Evolutionary conservation across 1,140 invertebrate genomes (phyloP).

Genomic region (Leguminivora glycinivorella): DNA sequence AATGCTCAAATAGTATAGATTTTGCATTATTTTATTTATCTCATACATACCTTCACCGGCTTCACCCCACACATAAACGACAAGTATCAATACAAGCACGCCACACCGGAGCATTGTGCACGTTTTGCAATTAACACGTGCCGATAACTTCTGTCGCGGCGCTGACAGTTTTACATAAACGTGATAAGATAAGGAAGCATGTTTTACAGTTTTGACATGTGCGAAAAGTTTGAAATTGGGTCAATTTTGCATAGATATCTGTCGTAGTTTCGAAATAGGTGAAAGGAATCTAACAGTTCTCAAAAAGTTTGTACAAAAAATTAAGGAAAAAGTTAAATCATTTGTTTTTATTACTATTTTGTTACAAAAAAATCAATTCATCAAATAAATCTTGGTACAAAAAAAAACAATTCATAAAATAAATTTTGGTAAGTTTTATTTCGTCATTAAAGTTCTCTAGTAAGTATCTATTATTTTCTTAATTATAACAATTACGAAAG

Average conservation of each 20-base stretch:
- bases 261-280: neutral
- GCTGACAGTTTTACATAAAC: slow-evolving; percentile 15
- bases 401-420: too few species aligned
- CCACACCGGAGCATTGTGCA: neutral
- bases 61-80: neutral
- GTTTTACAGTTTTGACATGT: neutral
- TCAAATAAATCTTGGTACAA: too few species aligned
- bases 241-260: neutral
- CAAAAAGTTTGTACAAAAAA: too few species aligned
- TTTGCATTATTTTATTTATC: neutral
- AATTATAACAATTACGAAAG: too few species aligned
- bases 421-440: too few species aligned
- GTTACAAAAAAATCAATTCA: too few species aligned
- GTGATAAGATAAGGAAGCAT: slow-evolving; percentile 17
- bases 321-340: too few species aligned
- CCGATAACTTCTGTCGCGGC: neutral
- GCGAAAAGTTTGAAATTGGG: neutral
- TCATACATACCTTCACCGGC: slow-evolving; percentile 1
- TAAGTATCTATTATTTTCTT: too few species aligned
- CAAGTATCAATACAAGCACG: neutral
- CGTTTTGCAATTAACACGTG: too few species aligned
- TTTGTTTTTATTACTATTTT: too few species aligned
- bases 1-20: neutral
- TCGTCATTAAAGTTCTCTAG: too few species aligned
- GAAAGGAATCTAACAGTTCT: too few species aligned